These are phyloP conservation scores for Lysiphlebus fabarum DNA, from an alignment of 1,140 invertebrate species.

Conservation along the genomic window DNA sequence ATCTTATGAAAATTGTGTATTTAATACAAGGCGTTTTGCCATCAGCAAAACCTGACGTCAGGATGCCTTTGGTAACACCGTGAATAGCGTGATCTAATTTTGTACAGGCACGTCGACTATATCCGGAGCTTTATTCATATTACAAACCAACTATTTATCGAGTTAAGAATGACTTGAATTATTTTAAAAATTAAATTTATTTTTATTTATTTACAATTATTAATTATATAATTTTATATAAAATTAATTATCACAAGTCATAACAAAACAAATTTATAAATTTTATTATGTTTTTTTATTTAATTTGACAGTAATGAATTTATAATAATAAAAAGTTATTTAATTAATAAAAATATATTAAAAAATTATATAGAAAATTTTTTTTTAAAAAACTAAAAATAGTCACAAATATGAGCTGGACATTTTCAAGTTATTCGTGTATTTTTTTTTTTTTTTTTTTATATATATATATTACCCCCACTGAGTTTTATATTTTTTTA, in stretches of 20 bases:
- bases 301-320: slow-evolving; percentile 7
- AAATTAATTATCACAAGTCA: too few relatives aligned
- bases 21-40: background rate
- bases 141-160: slow-evolving; percentile 42
- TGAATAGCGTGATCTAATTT: slow-evolving; percentile 51
- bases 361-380: too few relatives aligned
- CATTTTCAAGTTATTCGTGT: slow-evolving; percentile 44
- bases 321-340: slow-evolving; percentile 22
- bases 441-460: slow-evolving; percentile 27
- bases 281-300: too few relatives aligned
- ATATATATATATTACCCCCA: background rate
- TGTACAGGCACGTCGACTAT: slow-evolving; percentile 40
- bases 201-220: too few relatives aligned
- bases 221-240: too few relatives aligned
- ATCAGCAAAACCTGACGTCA: slow-evolving; percentile 37
- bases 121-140: slow-evolving; percentile 52
- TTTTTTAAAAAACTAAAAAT: slow-evolving; percentile 51
- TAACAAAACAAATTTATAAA: too few relatives aligned
- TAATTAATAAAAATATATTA: slow-evolving; percentile 31
- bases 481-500: too few relatives aligned
- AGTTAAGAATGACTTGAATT: background rate
- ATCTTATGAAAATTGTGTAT: background rate
- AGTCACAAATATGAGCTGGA: slow-evolving; percentile 49
- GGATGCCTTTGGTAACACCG: slow-evolving; percentile 28
- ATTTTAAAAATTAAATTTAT: too few relatives aligned